Conservation (phyloP, 2,797 vertebrate genomes). For the Melanotaenia nigrans region DNA sequence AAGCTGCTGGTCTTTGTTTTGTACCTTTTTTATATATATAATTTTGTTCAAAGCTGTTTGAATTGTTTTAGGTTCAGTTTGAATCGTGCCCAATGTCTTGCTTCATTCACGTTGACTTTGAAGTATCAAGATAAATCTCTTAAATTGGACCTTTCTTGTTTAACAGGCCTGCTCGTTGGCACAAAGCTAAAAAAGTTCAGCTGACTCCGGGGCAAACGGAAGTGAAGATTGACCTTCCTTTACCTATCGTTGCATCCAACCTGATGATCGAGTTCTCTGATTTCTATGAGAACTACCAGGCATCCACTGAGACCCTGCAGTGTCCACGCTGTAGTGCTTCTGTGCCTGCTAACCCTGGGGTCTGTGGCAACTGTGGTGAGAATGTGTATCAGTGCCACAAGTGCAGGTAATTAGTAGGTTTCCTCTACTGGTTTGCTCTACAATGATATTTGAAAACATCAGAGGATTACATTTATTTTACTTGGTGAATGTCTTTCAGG, state of each 20-base stretch:
- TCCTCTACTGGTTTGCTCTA: background rate
- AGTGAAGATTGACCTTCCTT: constrained; percentile 96
- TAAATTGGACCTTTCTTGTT: background rate
- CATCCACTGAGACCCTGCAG: constrained; percentile 96
- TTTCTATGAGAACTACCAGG: constrained; percentile 99
- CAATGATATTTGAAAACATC: background rate
- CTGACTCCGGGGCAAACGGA: constrained; percentile 97
- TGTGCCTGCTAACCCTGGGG: constrained; percentile 96
- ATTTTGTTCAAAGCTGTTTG: background rate
- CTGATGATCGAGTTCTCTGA: constrained; percentile 99
- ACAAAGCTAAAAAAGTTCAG: constrained; percentile 98
- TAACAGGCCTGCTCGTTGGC: constrained; percentile 96
- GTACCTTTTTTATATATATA: background rate
- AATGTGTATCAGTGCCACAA: constrained; percentile 99
- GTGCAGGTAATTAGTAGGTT: constrained; percentile 87
- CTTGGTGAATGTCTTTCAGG: constrained; percentile 67
- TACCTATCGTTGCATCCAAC: constrained; percentile 98
- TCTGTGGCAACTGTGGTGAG: constrained; percentile 98
- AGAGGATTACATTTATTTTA: background rate
- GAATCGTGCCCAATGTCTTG: background rate
- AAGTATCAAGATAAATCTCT: background rate
- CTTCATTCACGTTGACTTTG: background rate
- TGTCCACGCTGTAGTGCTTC: constrained; percentile 98
- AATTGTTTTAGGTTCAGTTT: background rate
- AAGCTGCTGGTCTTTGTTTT: background rate